Evolutionary conservation across 1,140 invertebrate species (phyloP), one percentile per base, ranked within the genome.

Genomic region (Cotesia chilonis): DNA sequence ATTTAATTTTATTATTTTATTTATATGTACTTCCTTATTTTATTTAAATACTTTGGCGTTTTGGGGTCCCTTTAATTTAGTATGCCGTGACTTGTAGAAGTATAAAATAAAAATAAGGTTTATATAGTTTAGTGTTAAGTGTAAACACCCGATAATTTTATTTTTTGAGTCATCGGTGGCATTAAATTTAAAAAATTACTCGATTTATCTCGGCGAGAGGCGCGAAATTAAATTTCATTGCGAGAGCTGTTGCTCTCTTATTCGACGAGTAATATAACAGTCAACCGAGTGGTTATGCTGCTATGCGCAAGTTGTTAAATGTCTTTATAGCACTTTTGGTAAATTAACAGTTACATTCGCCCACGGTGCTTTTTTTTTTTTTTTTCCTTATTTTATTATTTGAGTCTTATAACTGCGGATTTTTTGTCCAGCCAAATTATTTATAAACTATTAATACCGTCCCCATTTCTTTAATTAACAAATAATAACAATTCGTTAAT

Each of bases 181-280:
- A 47, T 47, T 55, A 55, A 14, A 55, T 17, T 17, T 17, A 5
- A 4, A 14, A 64, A 64, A 64, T 28, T 12, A 66, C 47, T 51
- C 47, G 64, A 66, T 66, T 51, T 66, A 66, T 66, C 9, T 52
- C 10, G 41, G 14, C 14, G 47, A 14, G 28, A 66, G 47, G 64
- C 64, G 64, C 47, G 64, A 66, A 66, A 66, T 66, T 66, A 66
- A 66, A 66, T 66, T 66, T 66, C n/a, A 66, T 66, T 66, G 41
- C 41, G 12, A 35, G 36, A 35, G 36, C 12, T 41, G 4, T 28
- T 28, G 41, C 37, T 10, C 12, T n/a, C 37, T 4, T 28, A 36
- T 6, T 28, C 4, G 4, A 3, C 59, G 28, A 61, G 59, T 61
- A 28, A 12, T 9, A 61, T 28, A 12, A 17, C 54, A 17, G 54